A percentile compares a stretch with the other conserved stretches of the same genome.
phyloP scores from a whole-genome alignment of 2,888 invertebrate genomes.

The Drosophila cognata region DNA sequence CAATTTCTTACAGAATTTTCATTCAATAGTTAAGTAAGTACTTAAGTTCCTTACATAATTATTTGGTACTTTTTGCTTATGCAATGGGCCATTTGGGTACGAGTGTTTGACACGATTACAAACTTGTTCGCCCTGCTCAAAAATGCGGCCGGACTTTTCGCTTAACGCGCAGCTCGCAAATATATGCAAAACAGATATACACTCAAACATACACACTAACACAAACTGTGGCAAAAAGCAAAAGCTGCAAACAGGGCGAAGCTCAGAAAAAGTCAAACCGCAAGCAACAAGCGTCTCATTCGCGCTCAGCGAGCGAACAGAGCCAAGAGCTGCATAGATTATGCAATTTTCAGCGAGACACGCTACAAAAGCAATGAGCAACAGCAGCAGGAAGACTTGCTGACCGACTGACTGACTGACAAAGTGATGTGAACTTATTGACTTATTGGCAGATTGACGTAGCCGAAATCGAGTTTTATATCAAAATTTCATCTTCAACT shows the following conservation, averaged over 20 bases:
- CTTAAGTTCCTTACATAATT: background rate
- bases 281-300: constrained; percentile 26
- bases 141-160: constrained; percentile 70
- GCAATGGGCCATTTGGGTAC: constrained; percentile 52
- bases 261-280: constrained; percentile 64
- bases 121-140: constrained; percentile 75
- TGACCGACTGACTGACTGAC: constrained; percentile 16
- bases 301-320: background rate
- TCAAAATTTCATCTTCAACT: constrained; percentile 47
- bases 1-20: constrained; percentile 38
- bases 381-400: constrained; percentile 45
- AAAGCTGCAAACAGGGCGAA: constrained; percentile 57
- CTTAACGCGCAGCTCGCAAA: constrained; percentile 48
- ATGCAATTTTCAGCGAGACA: constrained; percentile 71
- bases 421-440: constrained; percentile 8
- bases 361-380: constrained; percentile 55
- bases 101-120: constrained; percentile 74
- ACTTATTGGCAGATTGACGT: constrained; percentile 15
- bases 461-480: constrained; percentile 33
- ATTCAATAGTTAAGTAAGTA: constrained; percentile 44
- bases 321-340: constrained; percentile 35
- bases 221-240: constrained; percentile 26
- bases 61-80: constrained; percentile 34
- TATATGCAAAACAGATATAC: constrained; percentile 65
- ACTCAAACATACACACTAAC: background rate